phyloP scores from a whole-genome alignment of 1,140 invertebrate genomes.

The Radopholus similis region DNA sequence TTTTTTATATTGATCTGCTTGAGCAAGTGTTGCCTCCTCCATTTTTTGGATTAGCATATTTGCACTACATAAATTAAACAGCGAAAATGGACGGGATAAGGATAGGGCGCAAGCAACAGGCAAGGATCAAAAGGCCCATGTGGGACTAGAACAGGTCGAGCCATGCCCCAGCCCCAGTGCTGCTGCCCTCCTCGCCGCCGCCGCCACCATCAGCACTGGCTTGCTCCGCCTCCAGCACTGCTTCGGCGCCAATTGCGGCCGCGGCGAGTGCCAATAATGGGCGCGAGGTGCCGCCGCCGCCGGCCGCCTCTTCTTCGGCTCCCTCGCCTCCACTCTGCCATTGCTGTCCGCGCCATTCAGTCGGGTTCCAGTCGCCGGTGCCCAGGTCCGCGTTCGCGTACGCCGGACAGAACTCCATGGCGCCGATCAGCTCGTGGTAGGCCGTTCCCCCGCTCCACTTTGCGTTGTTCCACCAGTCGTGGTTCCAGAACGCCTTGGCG shows the following conservation, averaged over 20 bases:
- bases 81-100: too few relatives aligned
- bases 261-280: not conserved
- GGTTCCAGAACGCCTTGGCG: conserved; percentile 39
- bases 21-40: too few relatives aligned
- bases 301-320: not conserved
- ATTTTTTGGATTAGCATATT: too few relatives aligned
- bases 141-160: too few relatives aligned
- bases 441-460: conserved; percentile 32
- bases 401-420: conserved; percentile 14
- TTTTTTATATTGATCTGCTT: too few relatives aligned
- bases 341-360: conserved; percentile 27
- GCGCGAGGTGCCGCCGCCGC: not conserved
- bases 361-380: conserved; percentile 21
- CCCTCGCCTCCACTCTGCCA: not conserved
- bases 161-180: too few relatives aligned
- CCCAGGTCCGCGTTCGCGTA: conserved; percentile 10
- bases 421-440: conserved; percentile 33
- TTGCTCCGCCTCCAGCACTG: too few relatives aligned
- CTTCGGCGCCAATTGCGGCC: too few relatives aligned
- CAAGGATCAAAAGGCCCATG: too few relatives aligned
- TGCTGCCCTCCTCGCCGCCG: too few relatives aligned
- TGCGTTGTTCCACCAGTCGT: conserved; percentile 40
- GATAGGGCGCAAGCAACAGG: too few relatives aligned
- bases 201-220: not conserved
- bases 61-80: too few relatives aligned